Base-by-base conservation (phyloP, 2,888 invertebrate genomes). In the Perizoma flavofasciatum region DNA sequence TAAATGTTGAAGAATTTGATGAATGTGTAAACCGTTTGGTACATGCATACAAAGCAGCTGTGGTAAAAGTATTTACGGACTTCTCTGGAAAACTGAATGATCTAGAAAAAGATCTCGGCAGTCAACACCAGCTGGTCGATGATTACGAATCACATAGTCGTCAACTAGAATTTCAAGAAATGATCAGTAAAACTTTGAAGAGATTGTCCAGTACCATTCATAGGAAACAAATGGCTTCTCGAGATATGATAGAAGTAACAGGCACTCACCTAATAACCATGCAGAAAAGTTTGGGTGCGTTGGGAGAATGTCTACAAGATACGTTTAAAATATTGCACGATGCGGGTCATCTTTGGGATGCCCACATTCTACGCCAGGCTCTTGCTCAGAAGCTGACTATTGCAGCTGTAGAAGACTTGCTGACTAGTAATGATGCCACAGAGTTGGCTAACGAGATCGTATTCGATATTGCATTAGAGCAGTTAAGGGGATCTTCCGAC, bases 361-460 rank as follows among this genome's bases (percentile, higher is more conserved):
- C 79, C 58, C 90, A 89, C 68, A 83, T 88, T 64, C 55, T 84
- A 53, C 85, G 90, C 9, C 74, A 81, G 33, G 85, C 81, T 55
- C 75, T 83, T 10, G 85, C 81, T 32, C 87, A 86, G 68, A 87
- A 84, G 60, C 67, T 90, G 35, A 86, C 85, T 4, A 78, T 86
- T 50, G 79, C 85, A n/a, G 81, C 83, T 39, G 84, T 90, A 5
- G 91, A 90, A 76, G 88, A 89, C 68, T 70, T 89, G 35, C 69
- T 86, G 9, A 85, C 84, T 33, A 82, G 55, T 62, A 72, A 90
- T 62, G 91, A 91, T 71, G 59, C 73, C 4, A 59, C 74, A 6
- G 81, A 90, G 68, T 73, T 85, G 43, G 73, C 82, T 8, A 81
- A 81, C 65, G 90, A 91, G 70, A 64, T 87, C 0, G 49, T 72